Conservation (phyloP, 1,140 invertebrate genomes). For the Heliconius hewitsoni region DNA sequence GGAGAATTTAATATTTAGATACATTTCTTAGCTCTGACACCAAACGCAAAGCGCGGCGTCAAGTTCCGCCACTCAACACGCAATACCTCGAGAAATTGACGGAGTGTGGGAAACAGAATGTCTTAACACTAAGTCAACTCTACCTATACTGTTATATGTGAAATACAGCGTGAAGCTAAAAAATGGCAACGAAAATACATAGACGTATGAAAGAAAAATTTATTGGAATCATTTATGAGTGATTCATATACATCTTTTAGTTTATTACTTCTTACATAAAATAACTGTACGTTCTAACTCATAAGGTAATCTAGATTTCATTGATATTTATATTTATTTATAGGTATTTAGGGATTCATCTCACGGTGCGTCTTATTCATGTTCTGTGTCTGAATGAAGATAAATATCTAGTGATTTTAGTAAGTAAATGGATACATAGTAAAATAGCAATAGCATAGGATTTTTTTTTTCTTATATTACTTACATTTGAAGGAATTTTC, state of each 20-base stretch:
- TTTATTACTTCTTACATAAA: constrained; percentile 4
- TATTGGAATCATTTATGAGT: not conserved
- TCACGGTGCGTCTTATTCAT: not conserved
- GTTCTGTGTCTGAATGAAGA: not conserved
- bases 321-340: not conserved
- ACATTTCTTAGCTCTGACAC: not conserved
- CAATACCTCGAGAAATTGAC: not conserved
- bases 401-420: not conserved
- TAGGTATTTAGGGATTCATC: not conserved
- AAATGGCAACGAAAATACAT: not conserved
- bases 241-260: not conserved
- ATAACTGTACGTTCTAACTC: not conserved
- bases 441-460: not conserved
- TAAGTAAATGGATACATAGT: not conserved
- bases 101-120: not conserved
- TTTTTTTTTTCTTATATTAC: not conserved
- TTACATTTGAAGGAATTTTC: not conserved
- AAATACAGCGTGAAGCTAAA: not conserved
- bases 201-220: not conserved
- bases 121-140: not conserved
- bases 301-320: not conserved
- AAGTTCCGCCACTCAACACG: not conserved
- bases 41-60: not conserved
- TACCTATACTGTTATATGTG: not conserved
- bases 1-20: not conserved